These are phyloP conservation scores for Trachelus troglodyta DNA, from an alignment of 2,888 invertebrate species.

Conservation along the genomic window DNA sequence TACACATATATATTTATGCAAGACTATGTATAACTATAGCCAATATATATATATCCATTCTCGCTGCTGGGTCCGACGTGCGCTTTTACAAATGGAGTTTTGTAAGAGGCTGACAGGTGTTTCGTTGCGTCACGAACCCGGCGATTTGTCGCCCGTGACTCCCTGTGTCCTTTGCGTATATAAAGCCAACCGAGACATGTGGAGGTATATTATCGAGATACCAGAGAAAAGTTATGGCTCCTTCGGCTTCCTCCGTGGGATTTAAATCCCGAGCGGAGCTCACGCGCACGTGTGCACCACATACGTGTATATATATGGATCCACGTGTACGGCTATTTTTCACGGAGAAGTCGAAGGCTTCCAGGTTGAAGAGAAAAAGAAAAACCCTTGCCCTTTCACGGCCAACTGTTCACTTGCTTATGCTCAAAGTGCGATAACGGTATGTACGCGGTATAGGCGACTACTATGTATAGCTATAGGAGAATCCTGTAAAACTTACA, in stretches of 20 bases:
- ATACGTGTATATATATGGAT: background rate
- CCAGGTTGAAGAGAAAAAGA: background rate
- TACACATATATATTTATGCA: background rate
- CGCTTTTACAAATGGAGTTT: slow-evolving; percentile 34
- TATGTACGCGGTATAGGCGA: background rate
- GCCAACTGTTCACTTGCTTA: background rate
- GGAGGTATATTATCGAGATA: background rate
- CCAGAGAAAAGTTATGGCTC: background rate
- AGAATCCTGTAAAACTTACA: no score
- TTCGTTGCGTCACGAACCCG: slow-evolving; percentile 44
- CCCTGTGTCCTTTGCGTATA: background rate
- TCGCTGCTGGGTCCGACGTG: background rate
- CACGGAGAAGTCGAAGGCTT: background rate
- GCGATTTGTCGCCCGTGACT: slow-evolving; percentile 44
- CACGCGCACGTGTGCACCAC: background rate
- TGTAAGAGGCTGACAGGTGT: slow-evolving; percentile 53
- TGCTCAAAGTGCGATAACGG: background rate
- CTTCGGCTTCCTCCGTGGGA: background rate
- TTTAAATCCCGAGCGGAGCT: background rate
- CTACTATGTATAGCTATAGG: background rate
- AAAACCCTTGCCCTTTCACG: background rate
- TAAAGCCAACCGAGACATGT: background rate
- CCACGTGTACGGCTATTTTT: background rate
- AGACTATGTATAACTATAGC: background rate
- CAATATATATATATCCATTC: background rate